These are phyloP conservation scores for Tineola bisselliella DNA, from an alignment of 2,888 invertebrate genomes.

Conservation along the genomic window DNA sequence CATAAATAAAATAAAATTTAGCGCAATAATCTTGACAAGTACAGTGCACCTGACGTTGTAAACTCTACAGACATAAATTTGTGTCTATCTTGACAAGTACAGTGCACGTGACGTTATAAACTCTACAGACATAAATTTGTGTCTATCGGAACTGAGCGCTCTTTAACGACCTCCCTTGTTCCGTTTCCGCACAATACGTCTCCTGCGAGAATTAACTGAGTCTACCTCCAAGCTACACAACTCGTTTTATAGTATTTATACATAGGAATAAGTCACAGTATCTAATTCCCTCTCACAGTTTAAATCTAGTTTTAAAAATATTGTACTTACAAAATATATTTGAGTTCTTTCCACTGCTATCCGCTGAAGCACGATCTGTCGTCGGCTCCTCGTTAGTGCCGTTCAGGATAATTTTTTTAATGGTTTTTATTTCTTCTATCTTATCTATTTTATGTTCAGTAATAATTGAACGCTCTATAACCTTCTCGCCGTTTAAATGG, in stretches of 20 bases:
- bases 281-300: background rate
- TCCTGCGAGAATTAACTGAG: conserved; percentile 20
- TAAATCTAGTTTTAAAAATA: background rate
- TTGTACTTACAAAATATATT: conserved; percentile 13
- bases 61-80: conserved; percentile 34
- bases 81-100: conserved; percentile 32
- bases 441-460: conserved; percentile 55
- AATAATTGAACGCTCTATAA: conserved; percentile 43
- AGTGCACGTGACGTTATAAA: conserved; percentile 27
- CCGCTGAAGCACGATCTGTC: conserved; percentile 16
- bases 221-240: background rate
- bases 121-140: conserved; percentile 32
- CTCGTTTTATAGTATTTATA: background rate
- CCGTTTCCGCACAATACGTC: conserved; percentile 20
- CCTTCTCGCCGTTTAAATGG: conserved; percentile 38
- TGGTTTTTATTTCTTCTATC: conserved; percentile 59
- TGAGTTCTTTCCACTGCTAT: conserved; percentile 19
- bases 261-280: background rate
- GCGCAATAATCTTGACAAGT: conserved; percentile 15
- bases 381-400: conserved; percentile 31
- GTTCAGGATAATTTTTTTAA: conserved; percentile 53
- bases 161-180: conserved; percentile 20
- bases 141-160: conserved; percentile 33
- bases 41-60: conserved; percentile 26
- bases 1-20: background rate